phyloP scores from a whole-genome alignment of 2,797 vertebrate species.

The Danio aesculapii region DNA sequence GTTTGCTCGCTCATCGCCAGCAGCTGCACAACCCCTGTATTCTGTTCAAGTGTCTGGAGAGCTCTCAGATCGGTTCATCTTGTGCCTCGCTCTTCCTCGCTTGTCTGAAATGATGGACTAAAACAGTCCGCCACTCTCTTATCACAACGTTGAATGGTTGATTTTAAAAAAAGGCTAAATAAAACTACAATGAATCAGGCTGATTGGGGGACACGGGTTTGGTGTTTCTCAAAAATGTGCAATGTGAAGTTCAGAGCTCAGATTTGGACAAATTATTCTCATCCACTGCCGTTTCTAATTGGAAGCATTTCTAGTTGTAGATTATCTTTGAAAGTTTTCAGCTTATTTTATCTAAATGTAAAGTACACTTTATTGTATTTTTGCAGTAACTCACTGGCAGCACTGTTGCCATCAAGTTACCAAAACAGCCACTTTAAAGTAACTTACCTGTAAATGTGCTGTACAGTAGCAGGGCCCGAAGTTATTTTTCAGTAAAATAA shows the following conservation, averaged over 20 bases:
- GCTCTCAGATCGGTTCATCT: constrained; percentile 6
- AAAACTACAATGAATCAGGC: constrained; percentile 25
- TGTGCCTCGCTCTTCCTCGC: constrained; percentile 11
- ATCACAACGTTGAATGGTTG: constrained; percentile 29
- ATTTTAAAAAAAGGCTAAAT: constrained; percentile 13
- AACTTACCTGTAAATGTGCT: no score
- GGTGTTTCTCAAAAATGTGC: not conserved
- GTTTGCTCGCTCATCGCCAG: constrained; percentile 56
- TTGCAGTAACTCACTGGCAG: no score
- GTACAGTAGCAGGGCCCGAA: no score
- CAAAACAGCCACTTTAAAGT: no score
- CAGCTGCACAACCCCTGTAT: constrained; percentile 57
- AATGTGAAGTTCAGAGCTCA: constrained; percentile 12
- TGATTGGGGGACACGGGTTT: constrained; percentile 29
- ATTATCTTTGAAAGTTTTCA: not conserved
- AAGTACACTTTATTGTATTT: no score
- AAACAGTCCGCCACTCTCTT: constrained; percentile 35
- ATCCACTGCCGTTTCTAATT: constrained; percentile 16
- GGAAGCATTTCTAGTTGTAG: not conserved
- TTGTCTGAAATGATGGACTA: constrained; percentile 34
- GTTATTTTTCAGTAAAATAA: no score
- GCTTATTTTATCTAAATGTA: not conserved
- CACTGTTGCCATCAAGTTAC: no score
- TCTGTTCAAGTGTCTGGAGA: constrained; percentile 38
- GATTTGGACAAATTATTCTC: not conserved